These are phyloP conservation scores for Pluvianellus socialis DNA, from an alignment of 2,113 vertebrate species.

Conservation along the genomic window DNA sequence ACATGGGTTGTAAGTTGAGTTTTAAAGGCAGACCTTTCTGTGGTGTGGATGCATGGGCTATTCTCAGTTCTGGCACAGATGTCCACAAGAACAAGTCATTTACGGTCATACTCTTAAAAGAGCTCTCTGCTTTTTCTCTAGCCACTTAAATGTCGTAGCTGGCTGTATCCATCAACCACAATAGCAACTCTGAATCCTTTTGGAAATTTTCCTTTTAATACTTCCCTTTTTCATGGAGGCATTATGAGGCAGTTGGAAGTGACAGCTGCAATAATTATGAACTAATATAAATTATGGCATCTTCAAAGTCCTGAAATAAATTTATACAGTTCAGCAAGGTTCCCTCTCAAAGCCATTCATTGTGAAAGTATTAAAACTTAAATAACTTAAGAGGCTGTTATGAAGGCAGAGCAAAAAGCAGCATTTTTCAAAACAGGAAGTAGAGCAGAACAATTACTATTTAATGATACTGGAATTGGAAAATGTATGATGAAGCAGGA, in stretches of 20 bases:
- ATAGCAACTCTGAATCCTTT: background rate
- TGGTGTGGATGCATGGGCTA: background rate
- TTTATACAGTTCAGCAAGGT: slow-evolving; percentile 6
- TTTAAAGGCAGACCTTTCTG: background rate
- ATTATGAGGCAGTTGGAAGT: background rate
- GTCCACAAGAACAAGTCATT: background rate
- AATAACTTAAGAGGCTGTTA: slow-evolving; percentile 49
- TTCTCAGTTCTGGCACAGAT: background rate
- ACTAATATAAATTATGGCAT: slow-evolving; percentile 29
- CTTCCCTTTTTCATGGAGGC: background rate
- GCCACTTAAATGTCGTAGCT: background rate
- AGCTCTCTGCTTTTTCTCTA: background rate
- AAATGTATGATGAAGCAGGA: slow-evolving; percentile 39
- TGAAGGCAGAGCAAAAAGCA: slow-evolving; percentile 34
- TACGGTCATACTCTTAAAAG: background rate
- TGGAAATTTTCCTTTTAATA: slow-evolving; percentile 10
- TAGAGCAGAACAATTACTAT: slow-evolving; percentile 54
- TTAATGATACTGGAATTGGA: slow-evolving; percentile 49
- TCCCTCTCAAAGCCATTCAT: background rate
- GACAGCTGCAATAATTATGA: slow-evolving; percentile 20
- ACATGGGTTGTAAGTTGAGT: background rate
- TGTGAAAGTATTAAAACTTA: slow-evolving; percentile 34
- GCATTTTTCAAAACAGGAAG: slow-evolving; percentile 60
- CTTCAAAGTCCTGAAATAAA: slow-evolving; percentile 37
- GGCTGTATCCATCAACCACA: background rate